Percentiles rank a stretch among this genome's conserved stretches.
Evolutionary conservation across 2,113 vertebrate species (phyloP).

Genomic region (Indicator indicator): DNA sequence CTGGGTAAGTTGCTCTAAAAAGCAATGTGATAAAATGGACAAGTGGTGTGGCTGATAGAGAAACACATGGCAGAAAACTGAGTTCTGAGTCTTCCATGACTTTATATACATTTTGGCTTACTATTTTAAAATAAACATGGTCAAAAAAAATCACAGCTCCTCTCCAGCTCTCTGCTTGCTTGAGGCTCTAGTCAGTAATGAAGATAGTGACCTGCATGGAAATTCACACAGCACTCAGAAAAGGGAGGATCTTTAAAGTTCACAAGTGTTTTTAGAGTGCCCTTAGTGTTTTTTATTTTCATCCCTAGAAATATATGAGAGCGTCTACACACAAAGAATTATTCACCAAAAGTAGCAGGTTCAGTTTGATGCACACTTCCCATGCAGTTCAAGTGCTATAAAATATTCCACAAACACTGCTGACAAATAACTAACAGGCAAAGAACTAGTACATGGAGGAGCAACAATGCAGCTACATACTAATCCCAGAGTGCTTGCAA

Average conservation of each 20-base stretch:
- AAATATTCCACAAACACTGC: background rate
- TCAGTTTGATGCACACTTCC: conserved; percentile 25
- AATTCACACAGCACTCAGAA: conserved; percentile 23
- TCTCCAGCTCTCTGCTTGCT: conserved; percentile 13
- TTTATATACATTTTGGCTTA: background rate
- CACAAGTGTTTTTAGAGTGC: background rate
- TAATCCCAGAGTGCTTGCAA: background rate
- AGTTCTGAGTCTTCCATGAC: background rate
- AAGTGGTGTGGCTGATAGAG: background rate
- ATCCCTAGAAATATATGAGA: background rate
- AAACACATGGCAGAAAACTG: background rate
- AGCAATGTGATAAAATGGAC: background rate
- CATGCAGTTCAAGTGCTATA: background rate
- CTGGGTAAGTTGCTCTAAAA: background rate
- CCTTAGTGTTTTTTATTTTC: background rate
- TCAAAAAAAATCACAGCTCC: conserved; percentile 5
- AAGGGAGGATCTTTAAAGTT: background rate
- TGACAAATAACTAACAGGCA: background rate
- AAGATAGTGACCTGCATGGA: background rate
- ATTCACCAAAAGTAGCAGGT: conserved; percentile 20
- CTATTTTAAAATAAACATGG: background rate
- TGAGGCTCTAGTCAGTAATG: background rate
- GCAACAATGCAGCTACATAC: background rate
- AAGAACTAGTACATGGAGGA: background rate
- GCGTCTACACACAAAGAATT: background rate